phyloP scores from a whole-genome alignment of 2,113 vertebrate species.

The Lepus timidus region DNA sequence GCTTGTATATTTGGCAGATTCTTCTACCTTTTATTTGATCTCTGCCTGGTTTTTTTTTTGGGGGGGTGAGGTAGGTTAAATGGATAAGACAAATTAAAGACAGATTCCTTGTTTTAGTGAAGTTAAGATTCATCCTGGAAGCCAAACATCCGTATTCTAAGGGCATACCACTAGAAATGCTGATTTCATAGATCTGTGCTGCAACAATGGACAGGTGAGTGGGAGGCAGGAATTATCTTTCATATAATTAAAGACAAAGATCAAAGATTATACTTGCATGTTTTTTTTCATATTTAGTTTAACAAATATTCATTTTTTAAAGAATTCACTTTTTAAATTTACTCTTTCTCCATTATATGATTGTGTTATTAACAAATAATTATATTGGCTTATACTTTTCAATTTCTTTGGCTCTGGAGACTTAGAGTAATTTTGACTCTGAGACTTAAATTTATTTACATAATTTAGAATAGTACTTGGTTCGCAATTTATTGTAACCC shows the following conservation, averaged over 20 bases:
- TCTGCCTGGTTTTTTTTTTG: background rate
- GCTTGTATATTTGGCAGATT: background rate
- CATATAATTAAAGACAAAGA: background rate
- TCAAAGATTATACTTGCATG: background rate
- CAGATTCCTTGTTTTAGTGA: background rate
- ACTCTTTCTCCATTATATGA: background rate
- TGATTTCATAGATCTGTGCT: background rate
- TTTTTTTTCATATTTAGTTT: background rate
- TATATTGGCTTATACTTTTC: background rate
- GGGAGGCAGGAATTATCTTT: background rate
- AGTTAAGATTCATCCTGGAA: background rate
- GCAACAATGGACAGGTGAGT: background rate
- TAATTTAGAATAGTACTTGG: conserved; percentile 33
- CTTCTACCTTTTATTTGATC: background rate
- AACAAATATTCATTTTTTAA: background rate
- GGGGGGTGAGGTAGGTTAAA: background rate
- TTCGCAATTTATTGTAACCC: background rate
- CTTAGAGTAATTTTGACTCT: conserved; percentile 48
- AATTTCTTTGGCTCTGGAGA: background rate
- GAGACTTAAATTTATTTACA: conserved; percentile 23
- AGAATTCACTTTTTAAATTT: background rate
- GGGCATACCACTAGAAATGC: background rate
- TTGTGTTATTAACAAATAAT: conserved; percentile 37
- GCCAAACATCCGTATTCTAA: background rate
- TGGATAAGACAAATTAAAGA: background rate